Percentiles rank a stretch among this genome's conserved stretches.
These are phyloP conservation scores for Bostrychus sinensis DNA, from an alignment of 2,113 vertebrate species.

Conservation along the genomic window DNA sequence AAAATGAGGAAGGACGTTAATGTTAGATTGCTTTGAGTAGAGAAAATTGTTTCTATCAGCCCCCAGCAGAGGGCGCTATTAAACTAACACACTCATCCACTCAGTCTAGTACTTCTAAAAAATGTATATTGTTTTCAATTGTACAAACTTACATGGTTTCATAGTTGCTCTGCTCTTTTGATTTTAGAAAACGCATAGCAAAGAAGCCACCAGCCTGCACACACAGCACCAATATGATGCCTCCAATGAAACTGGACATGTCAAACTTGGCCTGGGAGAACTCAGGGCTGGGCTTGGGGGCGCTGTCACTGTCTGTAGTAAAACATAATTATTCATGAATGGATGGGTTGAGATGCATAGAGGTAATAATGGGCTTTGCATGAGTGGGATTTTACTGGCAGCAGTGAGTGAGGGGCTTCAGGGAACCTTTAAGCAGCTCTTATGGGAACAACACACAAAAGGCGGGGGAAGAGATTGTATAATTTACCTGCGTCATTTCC, in stretches of 20 bases:
- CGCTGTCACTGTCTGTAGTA: slow-evolving; percentile 42
- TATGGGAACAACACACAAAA: slow-evolving; percentile 42
- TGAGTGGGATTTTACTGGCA: neutral
- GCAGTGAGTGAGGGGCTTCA: slow-evolving; percentile 1
- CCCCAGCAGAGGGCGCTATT: slow-evolving; percentile 61
- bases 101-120: too few species aligned
- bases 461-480: neutral
- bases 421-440: slow-evolving; percentile 38
- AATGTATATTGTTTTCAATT: neutral
- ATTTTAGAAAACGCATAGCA: slow-evolving; percentile 88
- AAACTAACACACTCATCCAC: slow-evolving; percentile 5
- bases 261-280: slow-evolving; percentile 86
- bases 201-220: slow-evolving; percentile 87
- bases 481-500: slow-evolving; percentile 64
- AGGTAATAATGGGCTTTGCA: neutral
- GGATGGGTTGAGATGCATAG: slow-evolving; percentile 2
- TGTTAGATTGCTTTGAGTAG: neutral
- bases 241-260: slow-evolving; percentile 91
- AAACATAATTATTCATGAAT: slow-evolving; percentile 1
- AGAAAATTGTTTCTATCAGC: slow-evolving; percentile 8
- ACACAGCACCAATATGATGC: slow-evolving; percentile 88
- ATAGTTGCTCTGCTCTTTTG: slow-evolving; percentile 89
- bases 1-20: neutral
- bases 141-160: slow-evolving; percentile 90
- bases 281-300: slow-evolving; percentile 53